phyloP scores from a whole-genome alignment of 2,888 invertebrate species.

The Pyrocoelia pectoralis region DNA sequence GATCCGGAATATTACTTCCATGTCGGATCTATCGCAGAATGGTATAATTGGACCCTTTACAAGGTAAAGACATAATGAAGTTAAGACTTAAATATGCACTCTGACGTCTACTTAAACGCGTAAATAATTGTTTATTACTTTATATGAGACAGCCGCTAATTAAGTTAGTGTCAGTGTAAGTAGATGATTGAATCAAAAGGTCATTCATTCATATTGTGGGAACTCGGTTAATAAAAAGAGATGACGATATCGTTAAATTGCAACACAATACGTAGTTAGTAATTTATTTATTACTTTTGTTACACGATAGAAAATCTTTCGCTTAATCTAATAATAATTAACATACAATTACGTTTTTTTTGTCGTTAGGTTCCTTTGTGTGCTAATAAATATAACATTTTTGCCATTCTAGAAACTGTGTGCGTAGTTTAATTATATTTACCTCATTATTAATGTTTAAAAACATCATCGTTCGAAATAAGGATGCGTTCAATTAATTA shows the following conservation, averaged over 20 bases:
- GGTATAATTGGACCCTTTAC: constrained; percentile 34
- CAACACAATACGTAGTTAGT: constrained; percentile 5
- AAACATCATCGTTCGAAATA: not conserved
- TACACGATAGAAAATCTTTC: not conserved
- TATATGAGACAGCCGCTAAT: constrained; percentile 40
- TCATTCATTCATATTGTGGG: constrained; percentile 43
- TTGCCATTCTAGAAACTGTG: not conserved
- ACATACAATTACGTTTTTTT: not conserved
- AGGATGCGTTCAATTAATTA: not conserved
- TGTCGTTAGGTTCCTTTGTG: not conserved
- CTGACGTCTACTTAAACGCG: constrained; percentile 27
- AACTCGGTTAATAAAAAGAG: constrained; percentile 26
- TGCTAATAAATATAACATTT: not conserved
- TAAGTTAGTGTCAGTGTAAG: constrained; percentile 44
- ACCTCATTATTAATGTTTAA: not conserved
- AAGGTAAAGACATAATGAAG: constrained; percentile 22
- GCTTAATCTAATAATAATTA: too few species aligned
- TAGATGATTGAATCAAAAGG: constrained; percentile 46
- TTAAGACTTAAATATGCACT: not conserved
- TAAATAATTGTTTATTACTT: constrained; percentile 30
- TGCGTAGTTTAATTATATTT: constrained; percentile 5
- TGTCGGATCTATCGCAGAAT: constrained; percentile 29
- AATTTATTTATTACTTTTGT: not conserved
- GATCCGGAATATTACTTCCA: not conserved
- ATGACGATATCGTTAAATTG: constrained; percentile 15